Evolutionary conservation across 2,113 vertebrate species (phyloP).

Genomic region (Lycocorax pyrrhopterus): DNA sequence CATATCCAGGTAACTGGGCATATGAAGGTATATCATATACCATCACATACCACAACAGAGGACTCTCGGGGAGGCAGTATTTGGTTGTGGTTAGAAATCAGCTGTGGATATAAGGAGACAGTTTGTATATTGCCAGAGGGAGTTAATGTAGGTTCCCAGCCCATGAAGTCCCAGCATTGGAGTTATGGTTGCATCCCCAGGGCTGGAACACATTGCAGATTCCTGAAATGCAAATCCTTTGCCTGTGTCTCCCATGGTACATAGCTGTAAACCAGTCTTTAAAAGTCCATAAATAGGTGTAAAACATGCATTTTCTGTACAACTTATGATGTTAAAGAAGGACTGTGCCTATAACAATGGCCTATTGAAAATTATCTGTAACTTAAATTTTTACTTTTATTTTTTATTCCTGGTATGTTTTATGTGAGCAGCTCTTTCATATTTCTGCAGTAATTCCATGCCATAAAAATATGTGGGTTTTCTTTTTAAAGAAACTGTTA

Average conservation of each 20-base stretch:
- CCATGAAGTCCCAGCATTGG: neutral
- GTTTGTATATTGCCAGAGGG: neutral
- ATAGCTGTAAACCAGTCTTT: neutral
- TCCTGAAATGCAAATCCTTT: neutral
- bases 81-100: neutral
- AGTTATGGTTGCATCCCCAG: neutral
- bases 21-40: neutral
- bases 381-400: neutral
- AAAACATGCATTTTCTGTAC: neutral
- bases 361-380: neutral
- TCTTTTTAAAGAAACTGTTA: neutral
- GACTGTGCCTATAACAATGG: neutral
- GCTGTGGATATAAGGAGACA: neutral
- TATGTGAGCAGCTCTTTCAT: neutral
- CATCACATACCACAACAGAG: neutral
- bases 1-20: neutral
- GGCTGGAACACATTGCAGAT: neutral
- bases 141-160: neutral
- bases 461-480: neutral
- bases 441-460: neutral
- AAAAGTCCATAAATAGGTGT: neutral
- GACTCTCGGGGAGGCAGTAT: neutral
- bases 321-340: neutral
- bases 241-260: neutral
- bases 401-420: neutral